Evolutionary conservation across 2,113 vertebrate genomes (phyloP), one percentile per base, ranked within the genome.

Genomic region (Mirounga angustirostris): DNA sequence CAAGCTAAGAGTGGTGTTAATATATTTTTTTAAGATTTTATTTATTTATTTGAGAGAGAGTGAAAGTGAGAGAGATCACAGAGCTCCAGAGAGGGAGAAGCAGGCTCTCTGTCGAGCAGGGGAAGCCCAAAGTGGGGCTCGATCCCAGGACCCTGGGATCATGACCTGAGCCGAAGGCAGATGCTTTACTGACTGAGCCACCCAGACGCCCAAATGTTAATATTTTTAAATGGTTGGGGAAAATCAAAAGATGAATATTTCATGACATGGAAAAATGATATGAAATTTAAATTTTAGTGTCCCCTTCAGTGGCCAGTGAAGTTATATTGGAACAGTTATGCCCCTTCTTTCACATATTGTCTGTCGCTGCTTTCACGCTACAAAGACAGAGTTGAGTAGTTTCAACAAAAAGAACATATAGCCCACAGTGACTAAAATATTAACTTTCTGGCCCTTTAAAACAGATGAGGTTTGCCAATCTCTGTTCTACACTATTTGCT

Each of bases 221-320:
- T 30, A 52, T 80, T 79, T 92, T 90, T 69, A 82, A 95, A 76
- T 28, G 24, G 4, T 67, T 91, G 50, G 36, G n/a, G 74, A 74
- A 82, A 69, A 36, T 54, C 28, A 78, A 69, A 94, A 82, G 24
- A 93, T 89, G 22, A 58, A 33, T 96, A 69, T 82, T 89, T 89
- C 19, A 4, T 50, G 36, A 7, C 22, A 71, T 52, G 33, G 76
- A 76, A 90, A 89, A 79, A 87, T 69, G 2, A 54, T 40, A 52
- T 36, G 28, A 83, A 92, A 95, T 79, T 74, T 36, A 65, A 59
- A 95, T 54, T 78, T 61, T 67, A 83, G 30, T 19, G 69, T 26
- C 65, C 58, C 28, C 61, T 40, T 93, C 54, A 30, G 36, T 67
- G 22, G 78, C 40, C 71, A 74, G 43, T 59, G 89, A 95, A 61